Base-by-base conservation (phyloP, 2,888 invertebrate genomes). In the Pyrochroa serraticornis region DNA sequence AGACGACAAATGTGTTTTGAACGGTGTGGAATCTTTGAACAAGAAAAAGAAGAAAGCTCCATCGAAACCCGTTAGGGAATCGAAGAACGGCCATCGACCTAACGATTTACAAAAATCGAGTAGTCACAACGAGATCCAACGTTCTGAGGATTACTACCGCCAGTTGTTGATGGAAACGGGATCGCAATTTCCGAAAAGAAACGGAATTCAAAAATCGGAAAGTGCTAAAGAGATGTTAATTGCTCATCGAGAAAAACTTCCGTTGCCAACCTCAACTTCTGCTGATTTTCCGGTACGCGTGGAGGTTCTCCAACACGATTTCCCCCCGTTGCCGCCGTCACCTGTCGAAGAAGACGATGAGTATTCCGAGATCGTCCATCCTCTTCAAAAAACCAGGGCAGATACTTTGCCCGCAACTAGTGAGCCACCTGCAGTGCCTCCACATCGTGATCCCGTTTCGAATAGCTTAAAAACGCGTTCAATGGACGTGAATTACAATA, bases 401-500 rank as follows among this genome's bases (percentile, higher is more conserved):
- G 86, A 84, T 58, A 84, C 84, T 7, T 75, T 85, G 66, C 84
- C 85, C 9, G 82, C 82, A 46, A 73, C 54, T 63, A 73, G 65
- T 63, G 84, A 85, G 75, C 87, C 90, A 45, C 88, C 90, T 13
- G 86, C 85, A 56, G 88, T 91, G 65, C 91, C 91, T 36, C 90
- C 90, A 57, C 90, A 91, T 74, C 85, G 87, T 34, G 85, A 85
- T 72, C 76, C 75, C 9, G 82, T 85, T 43, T 77, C 80, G 6
- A 88, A 87, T 73, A 91, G 91, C 63, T 83, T 93, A 60, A 92
- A 92, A 77, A 92, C 92, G 64, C 85, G 92, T 71, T 92, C 92
- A 6, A 92, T 93, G 88, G 92, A 93, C 75, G 90, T 90, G 2
- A 89, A 89, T 64, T 91, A 89, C 73, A 87, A 85, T 62, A 67